Conservation (phyloP, 92 coral and sea anemone genomes). For the Porites rus region DNA sequence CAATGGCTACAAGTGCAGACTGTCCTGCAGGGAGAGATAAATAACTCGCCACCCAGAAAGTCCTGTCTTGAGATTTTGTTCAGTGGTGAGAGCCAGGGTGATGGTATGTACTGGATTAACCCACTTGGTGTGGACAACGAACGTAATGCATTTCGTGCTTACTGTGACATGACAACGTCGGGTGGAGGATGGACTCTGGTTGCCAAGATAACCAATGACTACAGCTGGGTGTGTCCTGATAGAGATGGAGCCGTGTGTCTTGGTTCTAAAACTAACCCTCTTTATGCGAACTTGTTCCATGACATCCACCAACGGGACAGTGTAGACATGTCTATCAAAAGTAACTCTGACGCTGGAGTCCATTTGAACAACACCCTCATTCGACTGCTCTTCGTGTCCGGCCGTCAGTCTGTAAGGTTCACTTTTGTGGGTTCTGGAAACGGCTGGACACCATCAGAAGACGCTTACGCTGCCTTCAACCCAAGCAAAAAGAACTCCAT, state of each 20-base stretch:
- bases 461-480: constrained; percentile 95
- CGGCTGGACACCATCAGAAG: constrained; percentile 95
- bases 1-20: constrained; percentile 73
- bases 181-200: constrained; percentile 99
- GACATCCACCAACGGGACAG: constrained; percentile 89
- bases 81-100: constrained; percentile 85
- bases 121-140: constrained; percentile 74
- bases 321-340: constrained; percentile 84
- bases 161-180: constrained; percentile 96
- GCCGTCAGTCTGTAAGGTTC: constrained; percentile 95
- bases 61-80: constrained; percentile 86
- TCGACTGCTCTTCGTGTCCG: constrained; percentile 80
- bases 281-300: constrained; percentile 89
- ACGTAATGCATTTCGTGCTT: constrained; percentile 87
- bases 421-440: constrained; percentile 82
- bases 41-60: constrained; percentile 77
- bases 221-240: constrained; percentile 98
- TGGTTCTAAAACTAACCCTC: constrained; percentile 79
- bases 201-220: constrained; percentile 96
- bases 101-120: constrained; percentile 98
- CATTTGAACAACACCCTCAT: constrained; percentile 91
- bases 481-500: constrained; percentile 78
- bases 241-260: constrained; percentile 81
- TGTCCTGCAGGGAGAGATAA: constrained; percentile 48
- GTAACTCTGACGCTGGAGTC: constrained; percentile 86